Base-by-base conservation (phyloP, 2,797 vertebrate genomes). In the Apogon hyalosoma region DNA sequence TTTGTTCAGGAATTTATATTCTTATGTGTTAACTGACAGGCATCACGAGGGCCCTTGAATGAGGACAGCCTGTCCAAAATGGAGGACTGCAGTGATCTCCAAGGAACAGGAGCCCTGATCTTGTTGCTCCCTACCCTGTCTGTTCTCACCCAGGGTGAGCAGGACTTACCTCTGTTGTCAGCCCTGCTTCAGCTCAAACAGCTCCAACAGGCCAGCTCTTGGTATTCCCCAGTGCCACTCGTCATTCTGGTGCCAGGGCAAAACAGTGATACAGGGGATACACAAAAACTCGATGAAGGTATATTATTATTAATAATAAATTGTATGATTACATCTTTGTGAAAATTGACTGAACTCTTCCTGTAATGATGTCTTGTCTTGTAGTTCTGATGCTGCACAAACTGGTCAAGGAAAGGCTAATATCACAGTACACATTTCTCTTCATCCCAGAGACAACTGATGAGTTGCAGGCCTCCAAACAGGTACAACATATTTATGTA, bases 181-280 rank as follows among this genome's bases (percentile, higher is more conserved):
- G 96, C 96, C 0, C 73, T 97, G 67, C 91, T 99, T 39, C 97
- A 98, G 86, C 91, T 98, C 63, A 97, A 93, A 75, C 97, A 97
- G 86, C 87, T 99, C 2, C 95, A 98, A 65, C 95, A 97, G 69
- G 95, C 92, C 40, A 96, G 94, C 69, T 91, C 94, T 53, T 97
- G 96, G 90, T 92, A 94, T 38, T 93, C 94, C 0, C 53, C 95
- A 0, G 79, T 97, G 45, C 96, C 97, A 0, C 90, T 99, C 55
- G 94, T 89, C 24, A 80, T 99, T 16, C 90, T 99, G 6, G 92
- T 95, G 0, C 95, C 97, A 0, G 66, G 89, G 52, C 48, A 75
- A 0, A 88, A 87, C 1, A 58, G 66, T 1, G 78, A 60, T 0
- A 0, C 43, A 0, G 77, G 81, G 9, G 90, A 92, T 1, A 31